phyloP scores from a whole-genome alignment of 92 coral and sea anemone genomes.

The Paragorgia papillata region DNA sequence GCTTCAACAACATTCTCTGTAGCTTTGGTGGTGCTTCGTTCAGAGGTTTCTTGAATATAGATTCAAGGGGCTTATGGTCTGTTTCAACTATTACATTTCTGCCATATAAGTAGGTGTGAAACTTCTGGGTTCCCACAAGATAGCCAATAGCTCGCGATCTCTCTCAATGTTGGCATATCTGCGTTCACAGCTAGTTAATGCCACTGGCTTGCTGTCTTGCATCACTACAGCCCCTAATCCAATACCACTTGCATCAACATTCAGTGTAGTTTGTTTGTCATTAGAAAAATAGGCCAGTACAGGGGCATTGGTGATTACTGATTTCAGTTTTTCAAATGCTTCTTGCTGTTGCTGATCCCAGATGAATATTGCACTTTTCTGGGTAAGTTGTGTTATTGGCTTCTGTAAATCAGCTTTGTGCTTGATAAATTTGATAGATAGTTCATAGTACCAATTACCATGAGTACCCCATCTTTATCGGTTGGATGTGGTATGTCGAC shows the following conservation, averaged over 20 bases:
- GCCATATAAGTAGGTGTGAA: slow-evolving; percentile 60
- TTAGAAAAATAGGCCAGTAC: slow-evolving; percentile 50
- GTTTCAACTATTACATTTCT: slow-evolving; percentile 50
- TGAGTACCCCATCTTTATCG: slow-evolving; percentile 54
- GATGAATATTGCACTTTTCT: slow-evolving; percentile 46
- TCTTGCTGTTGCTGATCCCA: slow-evolving; percentile 59
- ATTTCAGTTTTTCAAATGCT: slow-evolving; percentile 53
- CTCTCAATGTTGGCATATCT: slow-evolving; percentile 56
- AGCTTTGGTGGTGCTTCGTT: too few relatives aligned
- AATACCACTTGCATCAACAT: slow-evolving; percentile 53
- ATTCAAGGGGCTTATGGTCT: too few relatives aligned
- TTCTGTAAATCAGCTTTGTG: slow-evolving; percentile 55
- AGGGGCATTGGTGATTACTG: slow-evolving; percentile 39
- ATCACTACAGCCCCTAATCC: slow-evolving; percentile 56
- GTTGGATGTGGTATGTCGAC: slow-evolving; percentile 51
- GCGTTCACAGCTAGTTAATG: slow-evolving; percentile 42
- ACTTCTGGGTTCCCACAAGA: slow-evolving; percentile 56
- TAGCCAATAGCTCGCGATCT: too few relatives aligned
- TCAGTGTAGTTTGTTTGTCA: slow-evolving; percentile 40
- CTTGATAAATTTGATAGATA: slow-evolving; percentile 54
- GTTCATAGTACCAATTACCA: slow-evolving; percentile 52
- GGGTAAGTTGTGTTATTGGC: slow-evolving; percentile 48
- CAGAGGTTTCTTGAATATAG: too few relatives aligned
- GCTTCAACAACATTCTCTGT: too few relatives aligned
- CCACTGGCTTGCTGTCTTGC: slow-evolving; percentile 57